Evolutionary conservation across 2,797 vertebrate species (phyloP), one percentile per base, ranked within the genome.

Genomic region (Decapterus maruadsi): DNA sequence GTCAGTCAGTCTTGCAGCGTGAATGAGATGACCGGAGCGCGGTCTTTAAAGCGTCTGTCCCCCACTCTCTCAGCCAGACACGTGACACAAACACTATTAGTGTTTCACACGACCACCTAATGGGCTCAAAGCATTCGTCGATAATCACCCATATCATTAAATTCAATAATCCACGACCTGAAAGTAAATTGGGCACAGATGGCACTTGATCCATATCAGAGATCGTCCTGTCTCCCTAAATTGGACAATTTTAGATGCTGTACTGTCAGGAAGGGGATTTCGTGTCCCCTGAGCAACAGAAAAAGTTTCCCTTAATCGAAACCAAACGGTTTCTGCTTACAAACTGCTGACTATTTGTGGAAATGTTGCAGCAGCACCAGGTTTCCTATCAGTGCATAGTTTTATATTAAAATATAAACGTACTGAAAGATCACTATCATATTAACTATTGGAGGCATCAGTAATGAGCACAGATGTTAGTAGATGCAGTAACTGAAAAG

Each of bases 131-230:
- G 89, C 90, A 74, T 90, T 91, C 78, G 84, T 88, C 87, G 83
- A 91, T 95, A 93, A 94, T 93, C 94, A 91, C 85, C 92, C 90
- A 90, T 88, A 89, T 94, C 87, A 92, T 94, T 94, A 91, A 93
- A 94, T 93, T 90, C 92, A 93, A 92, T 94, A 93, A 90, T 83
- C 77, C 86, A 81, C 79, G 83, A 87, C 67, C 74, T 72, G 78
- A 60, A 86, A 84, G 77, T 85, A 89, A 91, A 93, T 90, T 89
- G 86, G 69, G 75, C 87, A 85, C 91, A 92, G 93, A 92, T 92
- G 91, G 90, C 82, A 80, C 73, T 76, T 88, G 83, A 89, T 86
- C 54, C 69, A 74, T 83, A 78, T 88, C 80, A 65, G 80, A 78
- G 67, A 85, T 88, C 61, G 22, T 31, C 63, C 80, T 66, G 60